Percentiles rank a stretch among this genome's conserved stretches.
Evolutionary conservation across 2,113 vertebrate species (phyloP).

Genomic region (Isichthys henryi): DNA sequence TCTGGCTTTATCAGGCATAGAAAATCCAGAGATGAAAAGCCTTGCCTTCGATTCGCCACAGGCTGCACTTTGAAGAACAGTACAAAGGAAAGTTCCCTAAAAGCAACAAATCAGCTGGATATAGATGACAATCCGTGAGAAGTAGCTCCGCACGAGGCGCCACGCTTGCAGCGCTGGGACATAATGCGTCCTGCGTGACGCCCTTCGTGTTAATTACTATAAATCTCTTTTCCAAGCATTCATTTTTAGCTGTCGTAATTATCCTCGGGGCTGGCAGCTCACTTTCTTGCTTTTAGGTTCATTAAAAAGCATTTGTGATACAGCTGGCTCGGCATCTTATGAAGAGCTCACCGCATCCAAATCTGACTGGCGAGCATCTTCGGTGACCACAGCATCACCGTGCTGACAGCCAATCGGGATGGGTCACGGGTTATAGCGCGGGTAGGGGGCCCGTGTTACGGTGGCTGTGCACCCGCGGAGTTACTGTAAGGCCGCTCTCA

Average conservation of each 20-base stretch:
- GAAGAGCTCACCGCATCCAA: not conserved
- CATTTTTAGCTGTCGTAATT: not conserved
- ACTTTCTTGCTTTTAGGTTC: not conserved
- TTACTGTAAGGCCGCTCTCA: not conserved
- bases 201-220: slow-evolving; percentile 9
- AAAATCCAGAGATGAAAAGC: slow-evolving; percentile 32
- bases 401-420: not conserved
- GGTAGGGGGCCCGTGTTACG: not conserved
- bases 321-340: not conserved
- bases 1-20: slow-evolving; percentile 33
- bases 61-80: slow-evolving; percentile 29
- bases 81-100: slow-evolving; percentile 32
- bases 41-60: slow-evolving; percentile 33
- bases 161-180: not conserved
- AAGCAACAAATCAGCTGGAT: slow-evolving; percentile 23
- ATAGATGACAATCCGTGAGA: slow-evolving; percentile 17
- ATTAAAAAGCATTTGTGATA: not conserved
- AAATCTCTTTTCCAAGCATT: slow-evolving; percentile 8
- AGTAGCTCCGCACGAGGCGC: not conserved
- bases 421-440: not conserved
- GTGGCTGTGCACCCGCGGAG: not conserved
- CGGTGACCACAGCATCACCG: not conserved
- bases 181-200: not conserved
- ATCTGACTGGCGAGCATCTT: not conserved
- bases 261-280: not conserved